These are phyloP conservation scores for Bactericera cockerelli DNA, from an alignment of 1,140 invertebrate species.

Conservation along the genomic window DNA sequence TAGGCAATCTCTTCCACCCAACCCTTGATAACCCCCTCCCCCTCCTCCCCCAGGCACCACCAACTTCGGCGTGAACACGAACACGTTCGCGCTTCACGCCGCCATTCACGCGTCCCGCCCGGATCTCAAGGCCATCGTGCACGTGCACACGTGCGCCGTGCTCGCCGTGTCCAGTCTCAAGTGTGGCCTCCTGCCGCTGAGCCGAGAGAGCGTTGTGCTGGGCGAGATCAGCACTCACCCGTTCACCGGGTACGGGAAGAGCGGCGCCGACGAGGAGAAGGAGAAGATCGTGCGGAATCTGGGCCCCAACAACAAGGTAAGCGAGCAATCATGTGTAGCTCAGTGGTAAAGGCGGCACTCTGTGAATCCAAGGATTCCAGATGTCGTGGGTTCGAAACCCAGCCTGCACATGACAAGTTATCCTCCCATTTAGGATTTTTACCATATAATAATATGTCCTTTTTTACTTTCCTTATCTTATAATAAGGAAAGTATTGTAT, in stretches of 20 bases:
- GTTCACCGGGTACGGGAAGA: slow-evolving; percentile 51
- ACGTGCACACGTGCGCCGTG: slow-evolving; percentile 64
- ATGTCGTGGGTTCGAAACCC: too few species aligned
- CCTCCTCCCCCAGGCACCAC: slow-evolving; percentile 34
- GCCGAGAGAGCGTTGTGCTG: slow-evolving; percentile 78
- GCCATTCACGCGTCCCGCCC: slow-evolving; percentile 92
- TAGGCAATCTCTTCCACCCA: too few species aligned
- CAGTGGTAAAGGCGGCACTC: too few species aligned
- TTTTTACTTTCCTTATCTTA: too few species aligned
- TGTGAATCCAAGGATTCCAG: too few species aligned
- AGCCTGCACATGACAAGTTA: too few species aligned
- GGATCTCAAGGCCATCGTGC: slow-evolving; percentile 90
- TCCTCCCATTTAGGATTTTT: too few species aligned
- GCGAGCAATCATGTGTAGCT: too few species aligned
- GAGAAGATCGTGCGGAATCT: slow-evolving; percentile 79
- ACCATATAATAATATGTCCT: too few species aligned
- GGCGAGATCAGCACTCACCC: slow-evolving; percentile 72
- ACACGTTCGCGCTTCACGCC: slow-evolving; percentile 81
- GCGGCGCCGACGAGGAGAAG: slow-evolving; percentile 65
- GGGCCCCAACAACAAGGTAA: slow-evolving; percentile 83
- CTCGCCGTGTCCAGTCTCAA: slow-evolving; percentile 61
- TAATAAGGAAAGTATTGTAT: too few species aligned
- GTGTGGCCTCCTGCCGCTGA: slow-evolving; percentile 75
- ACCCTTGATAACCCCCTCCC: too few species aligned
- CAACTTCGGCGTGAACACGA: slow-evolving; percentile 45